Base-by-base conservation (phyloP, 2,888 invertebrate species). In the Pachliopta kotzebuea region DNA sequence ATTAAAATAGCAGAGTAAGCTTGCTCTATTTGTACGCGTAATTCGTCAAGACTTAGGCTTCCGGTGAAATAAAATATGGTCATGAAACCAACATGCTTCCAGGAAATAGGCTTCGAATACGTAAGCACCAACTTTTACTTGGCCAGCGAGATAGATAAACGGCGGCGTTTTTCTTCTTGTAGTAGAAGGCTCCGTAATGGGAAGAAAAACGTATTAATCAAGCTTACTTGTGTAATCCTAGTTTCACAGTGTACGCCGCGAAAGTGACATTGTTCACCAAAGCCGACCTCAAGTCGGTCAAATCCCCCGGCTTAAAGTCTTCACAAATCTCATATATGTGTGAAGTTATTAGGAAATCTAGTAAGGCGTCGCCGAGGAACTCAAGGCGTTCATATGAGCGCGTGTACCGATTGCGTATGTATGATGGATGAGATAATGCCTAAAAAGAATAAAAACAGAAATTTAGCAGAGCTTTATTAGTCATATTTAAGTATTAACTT, bases 241-340 rank as follows among this genome's bases (percentile, higher is more conserved):
- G 94, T 70, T 97, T 95, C 18, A 98, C 97, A 7, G 97, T 94
- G 60, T 98, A 93, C 26, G 97, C 96, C 0, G 98, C 99, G 77
- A 99, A 97, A 0, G 98, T 99, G 66, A 96, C 95, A 78, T 99
- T 99, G 81, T 99, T 99, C 3, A 99, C 99, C 3, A 99, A 92
- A 0, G 99, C 97, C 0, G 99, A 98, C 49, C 99, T 93, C 67
- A 99, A 82, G 86, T 99, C 99, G 0, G 99, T 99, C 64, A 99
- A 86, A 21, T 97, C 94, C 0, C 98, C 99, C 0, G 98, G 98
- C 64, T 93, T 93, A 77, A 96, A 90, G 26, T 90, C 75, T 0
- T 88, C 88, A 68, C 94, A 94, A 68, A 94, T 93, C 83, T 98
- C 97, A 79, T 94, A 99, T 61, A 99, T 95, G 78, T 97, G 94